Base-by-base conservation (phyloP, 2,888 invertebrate genomes). In the Meteorus cinctellus region DNA sequence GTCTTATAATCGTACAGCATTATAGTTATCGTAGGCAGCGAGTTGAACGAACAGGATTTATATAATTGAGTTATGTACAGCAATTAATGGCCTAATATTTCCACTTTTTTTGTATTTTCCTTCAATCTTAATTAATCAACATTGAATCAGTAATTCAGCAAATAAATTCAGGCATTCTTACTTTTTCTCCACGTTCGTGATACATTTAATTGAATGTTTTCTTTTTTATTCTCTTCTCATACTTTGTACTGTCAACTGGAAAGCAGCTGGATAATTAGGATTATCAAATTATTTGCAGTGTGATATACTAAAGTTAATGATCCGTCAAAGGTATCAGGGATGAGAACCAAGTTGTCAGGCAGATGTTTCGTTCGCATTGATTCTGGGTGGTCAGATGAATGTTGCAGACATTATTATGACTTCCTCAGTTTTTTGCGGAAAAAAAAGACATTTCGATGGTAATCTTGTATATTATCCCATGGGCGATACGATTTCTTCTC, bases 381-480 rank as follows among this genome's bases (percentile, higher is more conserved):
- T 79, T 79, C 73, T 72, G 79, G 79, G 77, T 79, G 79, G 78
- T 68, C 72, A 74, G 59, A 74, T 73, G 72, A 74, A 80, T 77
- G 73, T 75, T 73, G 59, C 29, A 59, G 71, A 73, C 66, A 62
- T 70, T 75, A 72, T 77, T 41, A 72, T 29, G 69, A 27, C 51
- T 65, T 66, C 68, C 70, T 71, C 48, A 62, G 24, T 71, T 59
- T 59, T 36, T 24, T 14, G 2, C 34, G 29, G 16, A 55, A 67
- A 60, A 14, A 41, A 41, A 48, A 72, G 36, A 34, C 16, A 41
- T 29, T 41, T 63, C 45, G 71, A 72, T 72, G 48, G 41, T 14
- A 34, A 72, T 72, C 71, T 8, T 41, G 19, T 41, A 19, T 24
- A 55, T 55, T 55, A 55, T 55, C 55, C 19, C 19, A 55, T 55